Conservation (phyloP, 2,113 vertebrate species). For the Psilopsiagon aurifrons region DNA sequence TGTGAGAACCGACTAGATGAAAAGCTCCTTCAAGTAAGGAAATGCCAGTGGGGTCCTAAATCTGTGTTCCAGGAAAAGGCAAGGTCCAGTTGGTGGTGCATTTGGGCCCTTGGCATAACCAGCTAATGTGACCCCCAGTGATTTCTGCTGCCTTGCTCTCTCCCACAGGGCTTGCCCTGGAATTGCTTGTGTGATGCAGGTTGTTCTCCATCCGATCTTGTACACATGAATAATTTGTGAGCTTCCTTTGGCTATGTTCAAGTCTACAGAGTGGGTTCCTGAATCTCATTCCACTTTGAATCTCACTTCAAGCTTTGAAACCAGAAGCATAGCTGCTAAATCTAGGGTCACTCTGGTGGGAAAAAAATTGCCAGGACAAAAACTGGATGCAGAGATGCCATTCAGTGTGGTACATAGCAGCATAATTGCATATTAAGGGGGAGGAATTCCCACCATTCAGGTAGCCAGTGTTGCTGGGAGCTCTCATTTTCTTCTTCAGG, state of each 20-base stretch:
- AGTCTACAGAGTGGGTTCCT: not conserved
- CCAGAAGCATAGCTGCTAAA: not conserved
- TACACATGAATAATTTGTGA: not conserved
- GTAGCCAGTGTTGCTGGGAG: not conserved
- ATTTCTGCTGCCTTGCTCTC: not conserved
- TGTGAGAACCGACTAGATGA: fast-evolving
- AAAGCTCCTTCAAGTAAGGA: not conserved
- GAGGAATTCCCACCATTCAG: not conserved
- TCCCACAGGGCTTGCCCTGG: not conserved
- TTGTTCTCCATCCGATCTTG: not conserved
- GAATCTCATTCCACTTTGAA: not conserved
- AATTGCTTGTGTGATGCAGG: not conserved
- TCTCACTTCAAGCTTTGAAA: not conserved
- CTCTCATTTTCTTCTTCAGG: not conserved
- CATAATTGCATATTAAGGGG: not conserved
- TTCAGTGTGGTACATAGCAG: not conserved
- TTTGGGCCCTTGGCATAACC: not conserved
- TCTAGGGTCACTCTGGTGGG: too few species aligned
- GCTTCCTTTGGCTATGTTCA: not conserved
- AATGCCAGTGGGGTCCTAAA: not conserved
- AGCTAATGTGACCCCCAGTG: not conserved
- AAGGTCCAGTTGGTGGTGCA: not conserved
- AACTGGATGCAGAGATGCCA: not conserved
- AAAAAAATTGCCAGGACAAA: not conserved
- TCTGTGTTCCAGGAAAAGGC: not conserved